Percentiles rank a stretch among this genome's conserved stretches.
phyloP scores from a whole-genome alignment of 2,797 vertebrate genomes.

The Esox masquinongy region DNA sequence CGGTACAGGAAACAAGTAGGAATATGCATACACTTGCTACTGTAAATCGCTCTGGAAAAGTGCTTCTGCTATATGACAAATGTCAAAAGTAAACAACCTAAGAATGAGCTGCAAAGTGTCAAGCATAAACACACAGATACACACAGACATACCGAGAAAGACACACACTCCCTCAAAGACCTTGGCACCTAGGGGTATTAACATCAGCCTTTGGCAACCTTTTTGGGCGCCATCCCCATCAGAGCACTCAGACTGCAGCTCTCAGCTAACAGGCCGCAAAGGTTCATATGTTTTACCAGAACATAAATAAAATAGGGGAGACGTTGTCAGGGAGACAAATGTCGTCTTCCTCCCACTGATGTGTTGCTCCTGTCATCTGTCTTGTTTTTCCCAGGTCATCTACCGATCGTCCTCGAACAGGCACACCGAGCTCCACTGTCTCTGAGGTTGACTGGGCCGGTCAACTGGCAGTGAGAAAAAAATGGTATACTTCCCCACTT shows the following conservation, averaged over 20 bases:
- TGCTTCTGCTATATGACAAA: too few species aligned
- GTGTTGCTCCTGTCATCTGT: slow-evolving; percentile 37
- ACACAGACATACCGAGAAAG: slow-evolving; percentile 6
- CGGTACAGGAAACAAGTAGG: not conserved
- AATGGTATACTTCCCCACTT: not conserved
- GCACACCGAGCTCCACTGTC: not conserved
- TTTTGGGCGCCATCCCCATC: slow-evolving; percentile 11
- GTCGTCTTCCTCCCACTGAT: slow-evolving; percentile 35
- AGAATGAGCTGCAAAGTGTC: not conserved
- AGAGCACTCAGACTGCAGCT: slow-evolving; percentile 20
- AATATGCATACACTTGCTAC: too few species aligned
- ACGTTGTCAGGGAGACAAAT: slow-evolving; percentile 40
- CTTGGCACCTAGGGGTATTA: slow-evolving; percentile 17
- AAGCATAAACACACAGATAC: not conserved
- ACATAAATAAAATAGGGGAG: slow-evolving; percentile 47
- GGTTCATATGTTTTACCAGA: slow-evolving; percentile 46
- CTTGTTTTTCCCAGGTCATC: slow-evolving; percentile 7
- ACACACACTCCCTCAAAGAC: slow-evolving; percentile 7
- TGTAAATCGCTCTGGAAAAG: too few species aligned
- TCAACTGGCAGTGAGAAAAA: not conserved
- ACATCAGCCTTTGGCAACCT: slow-evolving; percentile 2
- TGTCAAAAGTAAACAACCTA: not conserved
- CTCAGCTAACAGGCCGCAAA: slow-evolving; percentile 40
- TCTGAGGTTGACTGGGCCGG: not conserved
- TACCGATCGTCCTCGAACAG: slow-evolving; percentile 15